Base-by-base conservation (phyloP, 2,113 vertebrate species). In the Dryoscopus gambensis region DNA sequence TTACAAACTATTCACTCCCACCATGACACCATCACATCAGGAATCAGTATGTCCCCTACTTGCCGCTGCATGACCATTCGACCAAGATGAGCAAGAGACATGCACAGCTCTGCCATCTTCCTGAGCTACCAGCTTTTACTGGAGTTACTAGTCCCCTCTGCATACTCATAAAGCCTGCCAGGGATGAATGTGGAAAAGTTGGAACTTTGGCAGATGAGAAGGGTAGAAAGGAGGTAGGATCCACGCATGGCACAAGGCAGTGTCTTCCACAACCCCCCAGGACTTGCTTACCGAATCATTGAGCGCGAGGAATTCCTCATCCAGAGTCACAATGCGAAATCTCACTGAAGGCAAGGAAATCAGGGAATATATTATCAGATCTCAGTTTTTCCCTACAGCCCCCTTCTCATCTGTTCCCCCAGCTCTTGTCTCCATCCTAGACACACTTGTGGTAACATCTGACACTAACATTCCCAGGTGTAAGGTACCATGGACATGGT, bases 281-380 rank as follows among this genome's bases (percentile, higher is more conserved):
- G 67, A 9, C 12, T 22, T 6, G 4, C 95, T 95, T 86, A 97
- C 96, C 65, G 86, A 95, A n/a, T 96, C 11, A 0, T 94, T 96
- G 77, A 92, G 76, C 22, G 73, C 63, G 11, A 31, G n/a, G 62
- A 95, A 84, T 15, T 97, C 95, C 50, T 97, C 94, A 59, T 97
- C 78, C 87, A 97, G 80, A 69, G 95, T 94, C 93, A 97, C 87
- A 4, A 97, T 35, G 23, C 93, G 96, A 55, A 97, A 97, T 62
- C 84, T 94, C 77, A 97, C 96, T 97, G 77, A 70, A 82, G 69
- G 62, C 31, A 92, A 90, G 60, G 19, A 90, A 92, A 93, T 39
- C 10, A 40, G 17, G 55, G 25, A 81, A 78, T n/a, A 40, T 37
- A 31, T 56, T 52, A 35, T 63, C 56, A 77, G 57, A 57, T 63